Evolutionary conservation across 2,797 vertebrate species (phyloP).

Genomic region (Leptatherina wallacei): DNA sequence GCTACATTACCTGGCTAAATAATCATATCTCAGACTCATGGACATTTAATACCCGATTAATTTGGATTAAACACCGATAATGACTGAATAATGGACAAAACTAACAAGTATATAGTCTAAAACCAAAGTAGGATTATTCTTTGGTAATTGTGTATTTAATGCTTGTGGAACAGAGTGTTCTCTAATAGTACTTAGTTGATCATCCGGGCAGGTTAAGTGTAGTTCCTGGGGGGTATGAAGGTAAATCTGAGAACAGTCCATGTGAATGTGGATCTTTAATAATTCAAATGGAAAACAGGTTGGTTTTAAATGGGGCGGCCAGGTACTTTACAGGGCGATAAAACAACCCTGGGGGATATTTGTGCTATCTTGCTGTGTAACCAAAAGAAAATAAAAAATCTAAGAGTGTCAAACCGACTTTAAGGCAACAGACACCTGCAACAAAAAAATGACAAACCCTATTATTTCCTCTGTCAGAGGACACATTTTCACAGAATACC

Average conservation of each 20-base stretch:
- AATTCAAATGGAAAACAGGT: slow-evolving; percentile 81
- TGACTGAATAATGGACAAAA: not conserved
- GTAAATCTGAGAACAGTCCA: slow-evolving; percentile 61
- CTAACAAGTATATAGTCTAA: not conserved
- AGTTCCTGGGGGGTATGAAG: slow-evolving; percentile 46
- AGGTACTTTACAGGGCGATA: slow-evolving; percentile 49
- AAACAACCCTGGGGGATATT: slow-evolving; percentile 27
- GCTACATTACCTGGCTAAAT: too few relatives aligned
- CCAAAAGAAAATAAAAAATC: not conserved
- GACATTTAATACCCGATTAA: too few relatives aligned
- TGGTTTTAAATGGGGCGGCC: slow-evolving; percentile 61
- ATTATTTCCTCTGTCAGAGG: slow-evolving; percentile 25
- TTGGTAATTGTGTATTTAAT: not conserved
- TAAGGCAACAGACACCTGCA: slow-evolving; percentile 16
- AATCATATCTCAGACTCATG: too few relatives aligned
- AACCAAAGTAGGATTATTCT: not conserved
- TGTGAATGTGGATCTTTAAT: slow-evolving; percentile 71
- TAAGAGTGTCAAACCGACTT: slow-evolving; percentile 22
- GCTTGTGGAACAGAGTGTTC: slow-evolving; percentile 7
- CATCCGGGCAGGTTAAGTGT: slow-evolving; percentile 63
- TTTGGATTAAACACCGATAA: not conserved
- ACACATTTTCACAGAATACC: slow-evolving; percentile 49
- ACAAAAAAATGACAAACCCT: slow-evolving; percentile 23
- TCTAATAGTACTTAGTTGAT: slow-evolving; percentile 44
- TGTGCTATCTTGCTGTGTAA: slow-evolving; percentile 13